Percentiles rank a stretch among this genome's conserved stretches.
Conservation (phyloP, 2,888 invertebrate genomes). For the Aspidiotus rigidus region DNA sequence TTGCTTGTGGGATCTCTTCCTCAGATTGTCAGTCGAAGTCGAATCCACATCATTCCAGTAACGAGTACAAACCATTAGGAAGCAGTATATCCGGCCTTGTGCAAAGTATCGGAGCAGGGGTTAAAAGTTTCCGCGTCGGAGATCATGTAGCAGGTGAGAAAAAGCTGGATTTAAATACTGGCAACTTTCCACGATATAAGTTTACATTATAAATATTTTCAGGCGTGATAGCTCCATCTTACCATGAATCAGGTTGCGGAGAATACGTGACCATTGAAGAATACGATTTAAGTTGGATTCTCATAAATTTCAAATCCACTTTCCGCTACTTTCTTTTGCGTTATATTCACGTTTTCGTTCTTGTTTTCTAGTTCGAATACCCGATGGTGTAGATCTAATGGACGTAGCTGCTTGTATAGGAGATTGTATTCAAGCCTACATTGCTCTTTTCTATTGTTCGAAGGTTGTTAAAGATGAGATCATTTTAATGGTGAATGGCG, state of each 20-base stretch:
- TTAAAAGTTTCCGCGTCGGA: no score
- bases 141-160: no score
- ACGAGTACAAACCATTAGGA: no score
- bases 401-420: slow-evolving; percentile 45
- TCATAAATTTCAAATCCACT: background rate
- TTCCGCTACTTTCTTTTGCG: background rate
- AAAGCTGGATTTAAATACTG: no score
- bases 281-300: slow-evolving; percentile 44
- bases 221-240: slow-evolving; percentile 45
- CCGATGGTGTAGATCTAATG: slow-evolving; percentile 36
- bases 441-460: slow-evolving; percentile 45
- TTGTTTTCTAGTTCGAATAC: slow-evolving; percentile 16
- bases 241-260: slow-evolving; percentile 44
- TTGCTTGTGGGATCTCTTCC: no score
- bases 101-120: no score
- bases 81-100: no score
- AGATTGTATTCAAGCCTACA: slow-evolving; percentile 45
- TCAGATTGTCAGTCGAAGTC: no score
- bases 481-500: slow-evolving; percentile 45
- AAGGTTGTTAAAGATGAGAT: slow-evolving; percentile 43
- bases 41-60: no score
- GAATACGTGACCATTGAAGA: slow-evolving; percentile 44
- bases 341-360: background rate
- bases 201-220: background rate
- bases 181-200: no score